phyloP scores from a whole-genome alignment of 1,140 invertebrate species.

The Zelostemma sp. region DNA sequence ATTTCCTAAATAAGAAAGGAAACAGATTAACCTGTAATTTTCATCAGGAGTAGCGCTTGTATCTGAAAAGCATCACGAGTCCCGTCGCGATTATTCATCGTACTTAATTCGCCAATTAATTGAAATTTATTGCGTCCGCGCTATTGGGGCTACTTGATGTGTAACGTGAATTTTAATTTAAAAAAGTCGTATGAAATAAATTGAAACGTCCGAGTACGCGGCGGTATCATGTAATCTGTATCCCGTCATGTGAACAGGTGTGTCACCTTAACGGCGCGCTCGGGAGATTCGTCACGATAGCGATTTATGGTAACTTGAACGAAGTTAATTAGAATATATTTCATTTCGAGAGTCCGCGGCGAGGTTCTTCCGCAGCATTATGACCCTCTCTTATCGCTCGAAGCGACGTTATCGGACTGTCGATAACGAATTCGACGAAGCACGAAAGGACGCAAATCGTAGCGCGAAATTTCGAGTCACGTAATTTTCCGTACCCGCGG shows the following conservation, averaged over 20 bases:
- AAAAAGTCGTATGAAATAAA: constrained; percentile 9
- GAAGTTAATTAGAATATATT: constrained; percentile 20
- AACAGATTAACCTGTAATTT: too few relatives aligned
- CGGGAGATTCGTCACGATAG: constrained; percentile 19
- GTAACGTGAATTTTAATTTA: constrained; percentile 3
- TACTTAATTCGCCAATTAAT: background rate
- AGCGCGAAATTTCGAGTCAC: too few relatives aligned
- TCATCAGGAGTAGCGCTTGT: too few relatives aligned
- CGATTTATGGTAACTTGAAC: constrained; percentile 11
- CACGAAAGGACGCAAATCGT: too few relatives aligned
- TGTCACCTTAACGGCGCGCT: constrained; percentile 20
- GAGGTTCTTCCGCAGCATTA: too few relatives aligned
- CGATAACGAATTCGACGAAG: too few relatives aligned
- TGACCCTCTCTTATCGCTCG: background rate
- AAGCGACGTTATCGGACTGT: too few relatives aligned
- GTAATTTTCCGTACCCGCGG: too few relatives aligned
- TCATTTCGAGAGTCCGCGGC: background rate
- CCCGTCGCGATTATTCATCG: too few relatives aligned
- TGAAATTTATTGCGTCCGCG: background rate
- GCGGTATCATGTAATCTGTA: constrained; percentile 21
- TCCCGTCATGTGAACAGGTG: constrained; percentile 29
- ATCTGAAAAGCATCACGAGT: too few relatives aligned
- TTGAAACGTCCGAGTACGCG: constrained; percentile 16
- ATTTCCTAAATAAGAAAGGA: too few relatives aligned
- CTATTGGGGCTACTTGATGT: background rate